These are phyloP conservation scores for Phoeniculus purpureus DNA, from an alignment of 2,797 vertebrate genomes.

Conservation along the genomic window DNA sequence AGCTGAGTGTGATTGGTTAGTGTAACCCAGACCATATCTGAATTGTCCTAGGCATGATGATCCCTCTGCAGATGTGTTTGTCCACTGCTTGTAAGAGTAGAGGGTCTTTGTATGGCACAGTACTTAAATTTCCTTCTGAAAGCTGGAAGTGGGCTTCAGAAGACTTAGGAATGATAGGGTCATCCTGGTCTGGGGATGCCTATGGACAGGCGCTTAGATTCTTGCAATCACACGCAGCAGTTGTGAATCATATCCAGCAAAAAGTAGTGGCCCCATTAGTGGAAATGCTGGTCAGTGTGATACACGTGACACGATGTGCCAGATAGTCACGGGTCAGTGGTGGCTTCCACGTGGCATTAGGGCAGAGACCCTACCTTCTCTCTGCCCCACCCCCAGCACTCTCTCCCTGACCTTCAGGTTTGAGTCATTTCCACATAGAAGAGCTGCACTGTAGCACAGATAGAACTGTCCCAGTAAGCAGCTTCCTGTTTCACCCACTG, in stretches of 20 bases:
- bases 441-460: not conserved
- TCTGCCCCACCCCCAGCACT: not conserved
- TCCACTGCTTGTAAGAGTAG: not conserved
- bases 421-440: not conserved
- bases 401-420: not conserved
- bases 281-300: not conserved
- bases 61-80: not conserved
- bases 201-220: not conserved
- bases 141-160: not conserved
- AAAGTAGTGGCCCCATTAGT: not conserved
- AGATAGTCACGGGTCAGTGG: not conserved
- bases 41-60: not conserved
- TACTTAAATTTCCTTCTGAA: not conserved
- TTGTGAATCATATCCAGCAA: not conserved
- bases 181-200: not conserved
- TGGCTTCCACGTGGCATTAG: not conserved
- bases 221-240: not conserved
- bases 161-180: not conserved
- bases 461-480: not conserved
- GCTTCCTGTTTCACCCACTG: not conserved
- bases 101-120: not conserved
- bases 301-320: fast-evolving
- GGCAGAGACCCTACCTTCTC: not conserved
- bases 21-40: not conserved
- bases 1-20: not conserved